Base-by-base conservation (phyloP, 2,797 vertebrate species). In the Anas capensis region DNA sequence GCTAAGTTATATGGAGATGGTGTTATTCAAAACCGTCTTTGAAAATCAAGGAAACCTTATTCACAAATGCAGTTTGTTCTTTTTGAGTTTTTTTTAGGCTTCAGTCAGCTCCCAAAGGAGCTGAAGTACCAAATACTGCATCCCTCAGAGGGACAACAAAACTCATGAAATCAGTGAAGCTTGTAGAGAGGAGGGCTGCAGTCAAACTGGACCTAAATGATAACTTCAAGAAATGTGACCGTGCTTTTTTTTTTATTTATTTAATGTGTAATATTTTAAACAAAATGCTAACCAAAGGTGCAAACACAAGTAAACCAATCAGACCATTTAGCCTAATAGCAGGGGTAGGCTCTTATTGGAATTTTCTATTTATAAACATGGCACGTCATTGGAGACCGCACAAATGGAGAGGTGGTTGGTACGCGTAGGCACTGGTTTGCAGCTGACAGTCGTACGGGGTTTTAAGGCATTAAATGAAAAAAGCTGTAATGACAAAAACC, bases 71-170 rank as follows among this genome's bases (percentile, higher is more conserved):
- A 77, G 0, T 70, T 86, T 92, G 33, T 88, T 96, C 49, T 75
- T 91, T 70, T 53, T 64, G 73, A 84, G 44, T 24, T 82, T 84
- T 92, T 92, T 96, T 96, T 94, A 93, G 82, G 23, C 81, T 49
- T 49, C 24, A 49, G 48, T 49, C 24, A 49, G 24, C 48, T 49
- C 48, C 48, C 14, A 49, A 26, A 49, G 48, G 48, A 48, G 48
- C 23, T 48, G 23, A 53, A 94, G 73, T 75, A 84, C 48, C 56
- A 61, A 82, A 80, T 14, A 2, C 62, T 77, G 31, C n/a, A 3
- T 93, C 84, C 53, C 76, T 79, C 60, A 46, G 70, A 82, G 90
- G 48, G 64, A 49, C 62, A 61, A 26, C 66, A 27, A 76, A 79
- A 88, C 12, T 90, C 29, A 57, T 40, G 58, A 1, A 51, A 31